Base-by-base conservation (phyloP, 1,140 invertebrate species). In the Liolophura sinensis region DNA sequence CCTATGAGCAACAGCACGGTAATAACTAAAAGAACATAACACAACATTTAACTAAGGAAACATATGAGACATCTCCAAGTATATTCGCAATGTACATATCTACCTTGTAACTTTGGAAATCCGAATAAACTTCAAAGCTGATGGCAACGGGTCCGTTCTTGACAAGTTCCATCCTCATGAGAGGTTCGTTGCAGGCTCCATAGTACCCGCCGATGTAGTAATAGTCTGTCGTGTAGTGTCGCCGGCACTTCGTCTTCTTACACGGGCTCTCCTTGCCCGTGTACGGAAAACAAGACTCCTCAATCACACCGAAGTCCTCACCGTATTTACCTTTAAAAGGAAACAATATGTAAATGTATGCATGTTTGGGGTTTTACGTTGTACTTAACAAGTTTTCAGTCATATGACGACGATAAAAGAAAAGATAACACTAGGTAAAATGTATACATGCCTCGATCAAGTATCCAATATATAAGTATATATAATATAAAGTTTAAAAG, bases 81-180 rank as follows among this genome's bases (percentile, higher is more conserved):
- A n/a, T n/a, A n/a, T n/a, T n/a, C n/a, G n/a, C n/a, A n/a, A n/a
- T n/a, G 31, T 40, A 18, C 5, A 58, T 22, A 31, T 22, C 18
- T 52, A 62, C 57, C 57, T 27, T 76, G 67, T 81, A 81, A 51
- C 70, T 60, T 16, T 73, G 16, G 58, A 89, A 88, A 67, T 84
- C 83, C 51, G 72, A 62, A 63, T 81, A 83, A 14, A 89, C 87
- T 69, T 86, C 78, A 75, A 88, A 88, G 5, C 83, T 82, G 0
- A 88, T 85, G 6, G 86, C 81, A 7, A 89, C 69, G 9, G 88
- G 88, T 18, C 88, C 87, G 64, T 86, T 84, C 18, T 85, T 74
- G 7, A 86, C 82, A 31, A 88, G 66, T 46, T 83, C 81, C 22
- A 85, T 61, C 68, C 77, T 83, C 87, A 88, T 88, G 18, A 83